phyloP scores from a whole-genome alignment of 2,797 vertebrate genomes.

The Hemitrygon akajei region DNA sequence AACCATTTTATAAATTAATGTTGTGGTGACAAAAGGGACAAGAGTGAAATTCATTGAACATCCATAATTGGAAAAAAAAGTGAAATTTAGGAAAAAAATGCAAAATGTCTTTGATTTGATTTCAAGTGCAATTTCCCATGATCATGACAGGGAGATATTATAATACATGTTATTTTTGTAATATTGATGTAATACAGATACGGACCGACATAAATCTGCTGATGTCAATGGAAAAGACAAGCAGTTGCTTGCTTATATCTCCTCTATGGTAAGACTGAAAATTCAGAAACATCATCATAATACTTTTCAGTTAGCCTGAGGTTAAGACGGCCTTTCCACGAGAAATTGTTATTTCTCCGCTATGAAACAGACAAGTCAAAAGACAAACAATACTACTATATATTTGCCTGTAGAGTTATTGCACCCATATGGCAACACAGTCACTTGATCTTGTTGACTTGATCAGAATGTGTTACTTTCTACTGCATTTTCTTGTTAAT shows the following conservation, averaged over 20 bases:
- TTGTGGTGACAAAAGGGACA: too few species aligned
- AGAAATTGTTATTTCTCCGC: background rate
- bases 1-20: too few species aligned
- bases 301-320: background rate
- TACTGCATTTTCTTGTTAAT: background rate
- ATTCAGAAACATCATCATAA: background rate
- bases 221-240: background rate
- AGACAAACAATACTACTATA: background rate
- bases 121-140: background rate
- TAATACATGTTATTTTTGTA: background rate
- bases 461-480: background rate
- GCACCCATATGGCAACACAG: background rate
- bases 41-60: too few species aligned
- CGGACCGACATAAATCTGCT: background rate
- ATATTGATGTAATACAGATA: background rate
- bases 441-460: background rate
- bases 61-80: background rate
- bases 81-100: background rate
- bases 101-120: background rate
- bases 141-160: background rate
- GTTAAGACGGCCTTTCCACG: background rate
- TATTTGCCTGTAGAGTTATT: background rate
- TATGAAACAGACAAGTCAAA: background rate
- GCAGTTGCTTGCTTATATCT: background rate
- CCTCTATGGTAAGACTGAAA: background rate